These are phyloP conservation scores for Mesorhabditis spiculigera DNA, from an alignment of 2,888 invertebrate species.

Conservation along the genomic window DNA sequence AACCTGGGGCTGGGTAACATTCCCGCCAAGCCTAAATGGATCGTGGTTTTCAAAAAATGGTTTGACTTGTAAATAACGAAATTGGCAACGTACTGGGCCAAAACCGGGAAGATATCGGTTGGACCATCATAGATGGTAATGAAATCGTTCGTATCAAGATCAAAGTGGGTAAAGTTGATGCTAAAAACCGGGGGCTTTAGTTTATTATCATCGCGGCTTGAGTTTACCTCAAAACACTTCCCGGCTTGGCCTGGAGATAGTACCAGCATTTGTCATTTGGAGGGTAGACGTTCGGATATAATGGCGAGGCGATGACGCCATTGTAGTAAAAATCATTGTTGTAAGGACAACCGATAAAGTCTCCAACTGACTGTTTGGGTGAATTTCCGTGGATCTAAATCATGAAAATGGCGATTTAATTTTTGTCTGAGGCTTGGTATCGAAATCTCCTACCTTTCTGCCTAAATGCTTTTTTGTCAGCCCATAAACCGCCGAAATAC, in stretches of 20 bases:
- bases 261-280: conserved; percentile 36
- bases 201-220: not conserved
- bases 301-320: conserved; percentile 32
- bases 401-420: too few relatives aligned
- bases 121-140: conserved; percentile 40
- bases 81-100: conserved; percentile 22
- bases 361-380: conserved; percentile 7
- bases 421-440: too few relatives aligned
- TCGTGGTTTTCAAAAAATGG: not conserved
- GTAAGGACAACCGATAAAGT: conserved; percentile 34
- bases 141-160: conserved; percentile 33
- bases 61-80: conserved; percentile 1
- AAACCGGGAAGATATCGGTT: conserved; percentile 15
- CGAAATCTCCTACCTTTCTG: too few relatives aligned
- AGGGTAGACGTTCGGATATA: conserved; percentile 31
- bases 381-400: too few relatives aligned
- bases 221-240: conserved; percentile 28
- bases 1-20: not conserved
- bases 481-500: too few relatives aligned
- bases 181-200: conserved; percentile 16
- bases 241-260: conserved; percentile 29
- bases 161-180: conserved; percentile 29
- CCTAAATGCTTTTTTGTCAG: too few relatives aligned
- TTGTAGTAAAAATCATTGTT: conserved; percentile 40
- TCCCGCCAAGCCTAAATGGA: not conserved